phyloP scores from a whole-genome alignment of 2,113 vertebrate species.

The Tonatia bakeri region DNA sequence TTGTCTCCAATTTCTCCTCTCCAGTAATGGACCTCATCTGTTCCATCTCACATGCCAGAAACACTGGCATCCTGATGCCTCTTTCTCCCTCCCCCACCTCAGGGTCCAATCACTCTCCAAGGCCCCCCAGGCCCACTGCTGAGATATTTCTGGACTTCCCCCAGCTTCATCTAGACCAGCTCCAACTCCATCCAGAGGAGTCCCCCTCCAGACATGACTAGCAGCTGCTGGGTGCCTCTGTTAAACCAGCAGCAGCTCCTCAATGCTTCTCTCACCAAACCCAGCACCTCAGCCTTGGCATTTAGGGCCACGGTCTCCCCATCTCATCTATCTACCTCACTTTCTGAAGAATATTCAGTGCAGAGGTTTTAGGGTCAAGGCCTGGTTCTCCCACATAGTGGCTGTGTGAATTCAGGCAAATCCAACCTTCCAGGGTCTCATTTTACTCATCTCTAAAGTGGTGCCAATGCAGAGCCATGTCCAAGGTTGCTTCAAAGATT shows the following conservation, averaged over 20 bases:
- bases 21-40: too few relatives aligned
- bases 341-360: not conserved
- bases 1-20: not conserved
- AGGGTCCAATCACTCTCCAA: not conserved
- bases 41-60: not conserved
- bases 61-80: not conserved
- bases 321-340: not conserved
- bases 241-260: not conserved
- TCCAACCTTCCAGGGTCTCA: not conserved
- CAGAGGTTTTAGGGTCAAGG: not conserved
- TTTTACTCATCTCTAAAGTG: not conserved
- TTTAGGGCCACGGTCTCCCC: too few relatives aligned
- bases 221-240: not conserved
- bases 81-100: not conserved
- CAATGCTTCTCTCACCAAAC: not conserved
- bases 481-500: accelerated
- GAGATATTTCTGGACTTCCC: not conserved
- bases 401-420: not conserved
- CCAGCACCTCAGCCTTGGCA: too few relatives aligned
- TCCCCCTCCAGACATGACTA: not conserved
- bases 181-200: not conserved
- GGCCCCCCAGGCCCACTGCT: not conserved
- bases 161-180: not conserved
- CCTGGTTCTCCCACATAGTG: not conserved
- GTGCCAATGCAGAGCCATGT: accelerated